Evolutionary conservation across 2,888 invertebrate species (phyloP).

Genomic region (Nemoura dubitans): DNA sequence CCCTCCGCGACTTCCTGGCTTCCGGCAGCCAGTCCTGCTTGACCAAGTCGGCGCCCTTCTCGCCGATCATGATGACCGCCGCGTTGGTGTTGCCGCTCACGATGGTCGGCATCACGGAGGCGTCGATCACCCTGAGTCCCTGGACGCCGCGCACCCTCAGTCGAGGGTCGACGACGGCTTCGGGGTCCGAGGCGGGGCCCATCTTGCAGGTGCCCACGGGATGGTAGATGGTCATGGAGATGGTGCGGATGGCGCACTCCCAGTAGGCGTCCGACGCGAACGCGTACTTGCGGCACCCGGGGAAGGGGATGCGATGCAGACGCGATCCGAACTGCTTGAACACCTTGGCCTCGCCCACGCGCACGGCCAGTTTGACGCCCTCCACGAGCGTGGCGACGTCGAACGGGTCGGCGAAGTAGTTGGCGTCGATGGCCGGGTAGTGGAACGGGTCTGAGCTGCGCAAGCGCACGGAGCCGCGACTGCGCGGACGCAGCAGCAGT

Average conservation of each 20-base stretch:
- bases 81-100: constrained; percentile 91
- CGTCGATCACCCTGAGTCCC: constrained; percentile 84
- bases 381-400: constrained; percentile 85
- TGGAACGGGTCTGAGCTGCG: constrained; percentile 84
- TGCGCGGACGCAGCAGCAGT: constrained; percentile 79
- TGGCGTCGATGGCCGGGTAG: constrained; percentile 89
- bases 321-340: constrained; percentile 84
- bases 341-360: constrained; percentile 76
- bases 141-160: constrained; percentile 77
- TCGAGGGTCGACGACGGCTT: constrained; percentile 84
- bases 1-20: neutral
- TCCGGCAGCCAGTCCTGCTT: constrained; percentile 79
- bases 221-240: constrained; percentile 91
- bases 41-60: constrained; percentile 86
- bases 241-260: constrained; percentile 86
- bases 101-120: constrained; percentile 89
- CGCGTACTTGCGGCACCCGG: constrained; percentile 77
- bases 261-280: constrained; percentile 85
- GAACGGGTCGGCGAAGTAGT: constrained; percentile 85
- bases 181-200: constrained; percentile 81
- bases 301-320: constrained; percentile 77
- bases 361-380: constrained; percentile 62
- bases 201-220: constrained; percentile 89
- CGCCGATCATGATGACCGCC: constrained; percentile 91
- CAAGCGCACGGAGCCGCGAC: constrained; percentile 79